phyloP scores from a whole-genome alignment of 2,113 vertebrate genomes.

The Brachirus orientalis region DNA sequence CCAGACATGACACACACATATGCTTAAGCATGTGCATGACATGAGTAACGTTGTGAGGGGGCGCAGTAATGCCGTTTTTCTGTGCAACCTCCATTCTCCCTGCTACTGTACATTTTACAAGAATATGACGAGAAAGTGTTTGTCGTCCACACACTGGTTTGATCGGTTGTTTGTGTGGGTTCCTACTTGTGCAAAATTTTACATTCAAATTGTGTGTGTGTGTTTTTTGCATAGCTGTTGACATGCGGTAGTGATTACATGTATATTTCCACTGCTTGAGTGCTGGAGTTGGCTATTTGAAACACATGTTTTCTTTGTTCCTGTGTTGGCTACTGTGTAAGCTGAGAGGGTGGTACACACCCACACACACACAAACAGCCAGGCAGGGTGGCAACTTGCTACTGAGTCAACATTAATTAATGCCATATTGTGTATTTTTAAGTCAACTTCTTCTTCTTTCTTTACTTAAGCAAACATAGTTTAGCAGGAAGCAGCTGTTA shows the following conservation, averaged over 20 bases:
- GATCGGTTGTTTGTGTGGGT: no score
- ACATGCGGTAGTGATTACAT: constrained; percentile 72
- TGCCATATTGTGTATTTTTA: constrained; percentile 66
- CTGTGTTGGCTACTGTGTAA: constrained; percentile 74
- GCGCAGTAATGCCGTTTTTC: constrained; percentile 40
- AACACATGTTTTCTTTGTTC: constrained; percentile 76
- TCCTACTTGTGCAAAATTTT: background rate
- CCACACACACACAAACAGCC: constrained; percentile 37
- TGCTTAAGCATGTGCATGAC: no score
- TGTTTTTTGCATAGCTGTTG: constrained; percentile 50
- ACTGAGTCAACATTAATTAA: constrained; percentile 75
- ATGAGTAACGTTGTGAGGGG: constrained; percentile 24
- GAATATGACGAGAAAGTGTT: no score
- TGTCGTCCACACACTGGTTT: no score
- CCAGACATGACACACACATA: no score
- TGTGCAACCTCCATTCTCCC: constrained; percentile 5
- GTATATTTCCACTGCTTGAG: constrained; percentile 64
- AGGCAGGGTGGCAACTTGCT: constrained; percentile 67
- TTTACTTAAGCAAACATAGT: constrained; percentile 7
- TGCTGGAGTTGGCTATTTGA: constrained; percentile 60
- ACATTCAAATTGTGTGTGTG: constrained; percentile 7
- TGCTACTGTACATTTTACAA: constrained; percentile 18
- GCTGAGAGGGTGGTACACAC: constrained; percentile 69
- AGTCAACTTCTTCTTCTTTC: no score
- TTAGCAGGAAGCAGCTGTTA: background rate